These are phyloP conservation scores for Cotesia typhae DNA, from an alignment of 1,140 invertebrate genomes.

Conservation along the genomic window DNA sequence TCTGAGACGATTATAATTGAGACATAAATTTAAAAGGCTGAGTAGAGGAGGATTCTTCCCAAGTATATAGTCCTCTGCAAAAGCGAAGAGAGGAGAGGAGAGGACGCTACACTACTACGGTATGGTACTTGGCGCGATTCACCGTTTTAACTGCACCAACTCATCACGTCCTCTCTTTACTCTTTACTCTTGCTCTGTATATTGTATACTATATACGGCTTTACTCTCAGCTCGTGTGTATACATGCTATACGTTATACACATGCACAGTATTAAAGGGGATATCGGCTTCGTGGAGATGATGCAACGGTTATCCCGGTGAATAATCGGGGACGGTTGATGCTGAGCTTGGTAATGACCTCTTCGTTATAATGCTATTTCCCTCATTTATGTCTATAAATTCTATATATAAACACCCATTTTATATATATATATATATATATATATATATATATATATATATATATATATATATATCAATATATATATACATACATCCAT, in stretches of 20 bases:
- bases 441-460: too few relatives aligned
- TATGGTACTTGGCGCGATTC: not conserved
- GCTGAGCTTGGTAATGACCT: slow-evolving; percentile 21
- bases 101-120: too few relatives aligned
- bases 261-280: too few relatives aligned
- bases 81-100: too few relatives aligned
- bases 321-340: not conserved
- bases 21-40: slow-evolving; percentile 49
- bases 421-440: too few relatives aligned
- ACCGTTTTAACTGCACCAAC: slow-evolving; percentile 28
- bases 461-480: too few relatives aligned
- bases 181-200: too few relatives aligned
- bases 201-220: not conserved
- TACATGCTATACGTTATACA: not conserved
- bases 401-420: not conserved
- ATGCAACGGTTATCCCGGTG: slow-evolving; percentile 8
- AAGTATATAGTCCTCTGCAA: too few relatives aligned
- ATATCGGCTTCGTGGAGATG: not conserved
- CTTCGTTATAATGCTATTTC: slow-evolving; percentile 19
- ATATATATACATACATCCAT: too few relatives aligned
- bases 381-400: not conserved
- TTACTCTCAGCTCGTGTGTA: not conserved
- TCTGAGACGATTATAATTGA: slow-evolving; percentile 54
- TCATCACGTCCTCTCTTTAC: not conserved
- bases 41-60: not conserved